These are phyloP conservation scores for Dromococcyx pavoninus DNA, from an alignment of 2,797 vertebrate genomes.

Conservation along the genomic window DNA sequence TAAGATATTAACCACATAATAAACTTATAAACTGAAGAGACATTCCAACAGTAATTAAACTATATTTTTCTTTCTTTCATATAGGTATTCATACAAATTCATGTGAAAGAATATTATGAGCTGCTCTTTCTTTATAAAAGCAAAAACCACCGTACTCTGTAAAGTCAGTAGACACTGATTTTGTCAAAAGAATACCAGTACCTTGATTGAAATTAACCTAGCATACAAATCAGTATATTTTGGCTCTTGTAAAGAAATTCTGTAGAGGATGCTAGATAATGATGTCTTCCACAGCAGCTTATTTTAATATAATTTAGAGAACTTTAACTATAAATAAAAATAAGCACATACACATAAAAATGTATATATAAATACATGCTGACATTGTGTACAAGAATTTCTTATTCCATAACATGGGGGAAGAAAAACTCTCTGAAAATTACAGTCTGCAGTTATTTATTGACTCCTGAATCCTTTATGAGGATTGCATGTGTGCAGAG, in stretches of 20 bases:
- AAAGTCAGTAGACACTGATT: not conserved
- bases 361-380: not conserved
- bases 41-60: not conserved
- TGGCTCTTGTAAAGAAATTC: not conserved
- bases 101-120: not conserved
- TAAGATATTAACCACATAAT: conserved; percentile 5
- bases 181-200: not conserved
- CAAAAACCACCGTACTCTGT: not conserved
- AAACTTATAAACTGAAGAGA: not conserved
- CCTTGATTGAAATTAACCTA: not conserved
- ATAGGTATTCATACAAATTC: not conserved
- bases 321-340: not conserved
- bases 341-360: not conserved
- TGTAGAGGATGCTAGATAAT: not conserved
- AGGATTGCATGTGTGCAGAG: not conserved
- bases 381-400: not conserved
- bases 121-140: not conserved
- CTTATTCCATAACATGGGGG: not conserved
- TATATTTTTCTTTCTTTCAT: not conserved
- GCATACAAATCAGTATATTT: not conserved
- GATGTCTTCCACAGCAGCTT: not conserved
- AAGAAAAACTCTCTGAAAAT: not conserved
- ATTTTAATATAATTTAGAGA: not conserved
- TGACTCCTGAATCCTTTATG: not conserved
- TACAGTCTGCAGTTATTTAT: not conserved